These are phyloP conservation scores for Eustalomyia histrio DNA, from an alignment of 2,888 invertebrate genomes.

Conservation along the genomic window DNA sequence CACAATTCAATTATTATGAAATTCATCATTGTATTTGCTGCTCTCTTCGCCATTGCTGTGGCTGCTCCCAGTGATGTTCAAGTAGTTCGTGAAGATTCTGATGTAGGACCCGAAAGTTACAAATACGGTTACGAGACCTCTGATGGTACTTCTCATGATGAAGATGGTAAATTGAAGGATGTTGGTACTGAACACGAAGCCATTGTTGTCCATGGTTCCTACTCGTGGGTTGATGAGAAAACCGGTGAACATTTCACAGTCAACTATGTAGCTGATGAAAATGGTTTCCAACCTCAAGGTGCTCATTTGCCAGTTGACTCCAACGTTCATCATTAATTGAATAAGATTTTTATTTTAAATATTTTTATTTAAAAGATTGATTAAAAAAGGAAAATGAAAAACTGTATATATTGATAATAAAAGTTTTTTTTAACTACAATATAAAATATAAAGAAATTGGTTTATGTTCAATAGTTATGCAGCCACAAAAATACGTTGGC, in stretches of 20 bases:
- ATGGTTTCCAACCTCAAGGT: slow-evolving; percentile 79
- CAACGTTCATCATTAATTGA: not conserved
- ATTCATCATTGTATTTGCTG: slow-evolving; percentile 69
- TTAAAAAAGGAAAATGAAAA: too few relatives aligned
- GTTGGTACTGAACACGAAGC: slow-evolving; percentile 75
- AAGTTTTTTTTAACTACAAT: too few relatives aligned
- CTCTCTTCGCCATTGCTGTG: slow-evolving; percentile 70
- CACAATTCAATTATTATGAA: slow-evolving; percentile 61
- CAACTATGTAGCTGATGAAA: slow-evolving; percentile 74
- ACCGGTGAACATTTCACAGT: slow-evolving; percentile 82
- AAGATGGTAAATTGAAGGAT: slow-evolving; percentile 50
- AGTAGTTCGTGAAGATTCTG: slow-evolving; percentile 81
- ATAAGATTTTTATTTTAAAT: too few relatives aligned
- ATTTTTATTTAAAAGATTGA: too few relatives aligned
- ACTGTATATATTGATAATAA: too few relatives aligned
- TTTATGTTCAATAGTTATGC: too few relatives aligned
- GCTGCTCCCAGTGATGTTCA: slow-evolving; percentile 77
- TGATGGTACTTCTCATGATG: slow-evolving; percentile 10
- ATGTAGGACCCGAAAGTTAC: slow-evolving; percentile 77
- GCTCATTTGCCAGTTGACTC: slow-evolving; percentile 76
- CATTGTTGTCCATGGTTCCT: slow-evolving; percentile 80
- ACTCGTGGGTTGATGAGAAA: slow-evolving; percentile 80
- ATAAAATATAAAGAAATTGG: too few relatives aligned
- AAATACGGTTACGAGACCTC: slow-evolving; percentile 22
- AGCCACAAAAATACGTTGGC: too few relatives aligned